phyloP scores from a whole-genome alignment of 2,113 vertebrate genomes.

The Urocitellus parryii region DNA sequence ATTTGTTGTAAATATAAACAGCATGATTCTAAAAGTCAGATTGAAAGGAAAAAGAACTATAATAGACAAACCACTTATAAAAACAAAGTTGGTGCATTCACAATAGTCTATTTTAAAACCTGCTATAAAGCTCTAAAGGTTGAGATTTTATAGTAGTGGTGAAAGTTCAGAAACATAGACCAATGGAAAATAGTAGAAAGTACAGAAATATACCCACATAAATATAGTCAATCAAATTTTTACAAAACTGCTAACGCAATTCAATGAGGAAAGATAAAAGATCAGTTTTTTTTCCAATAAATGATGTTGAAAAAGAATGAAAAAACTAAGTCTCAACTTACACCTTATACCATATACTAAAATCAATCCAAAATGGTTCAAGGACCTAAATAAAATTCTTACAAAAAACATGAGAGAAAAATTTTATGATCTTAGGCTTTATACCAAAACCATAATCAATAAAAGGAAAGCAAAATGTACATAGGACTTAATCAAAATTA shows the following conservation, averaged over 20 bases:
- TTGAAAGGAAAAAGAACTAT: slow-evolving; percentile 16
- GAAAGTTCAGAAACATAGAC: background rate
- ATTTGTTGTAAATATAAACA: slow-evolving; percentile 31
- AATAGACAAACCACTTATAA: background rate
- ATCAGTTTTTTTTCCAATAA: background rate
- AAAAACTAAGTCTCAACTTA: background rate
- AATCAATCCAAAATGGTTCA: slow-evolving; percentile 3
- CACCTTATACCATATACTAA: background rate
- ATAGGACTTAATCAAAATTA: background rate
- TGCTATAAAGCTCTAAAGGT: background rate
- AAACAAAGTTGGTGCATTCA: background rate
- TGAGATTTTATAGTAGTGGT: background rate
- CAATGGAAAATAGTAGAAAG: background rate
- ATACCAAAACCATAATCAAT: background rate
- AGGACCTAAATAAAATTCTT: background rate
- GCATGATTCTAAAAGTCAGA: background rate
- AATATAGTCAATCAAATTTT: background rate
- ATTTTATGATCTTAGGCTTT: background rate
- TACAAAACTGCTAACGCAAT: background rate
- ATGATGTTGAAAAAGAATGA: background rate
- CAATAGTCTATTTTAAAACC: background rate
- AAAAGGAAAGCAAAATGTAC: background rate
- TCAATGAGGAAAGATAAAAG: background rate
- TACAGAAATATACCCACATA: background rate
- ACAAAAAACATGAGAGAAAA: background rate